Percentiles rank a stretch among this genome's conserved stretches.
phyloP scores from a whole-genome alignment of 2,113 vertebrate species.

The Lagenorhynchus albirostris region DNA sequence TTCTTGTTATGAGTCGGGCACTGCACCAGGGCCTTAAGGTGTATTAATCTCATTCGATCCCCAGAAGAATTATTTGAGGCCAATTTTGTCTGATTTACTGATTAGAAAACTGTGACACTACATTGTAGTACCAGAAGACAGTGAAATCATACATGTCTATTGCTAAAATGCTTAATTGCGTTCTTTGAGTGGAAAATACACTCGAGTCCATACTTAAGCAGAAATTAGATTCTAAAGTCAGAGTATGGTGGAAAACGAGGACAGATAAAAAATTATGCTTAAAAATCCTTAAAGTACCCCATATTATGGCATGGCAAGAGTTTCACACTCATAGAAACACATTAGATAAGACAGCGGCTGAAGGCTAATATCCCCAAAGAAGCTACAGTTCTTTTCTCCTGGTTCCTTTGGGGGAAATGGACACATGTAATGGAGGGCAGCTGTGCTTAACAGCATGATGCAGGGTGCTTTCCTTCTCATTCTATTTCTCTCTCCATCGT shows the following conservation, averaged over 20 bases:
- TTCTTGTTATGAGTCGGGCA: neutral
- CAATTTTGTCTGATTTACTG: neutral
- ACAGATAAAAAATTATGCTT: neutral
- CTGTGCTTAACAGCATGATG: neutral
- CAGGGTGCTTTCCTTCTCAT: neutral
- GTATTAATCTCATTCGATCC: neutral
- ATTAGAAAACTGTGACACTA: neutral
- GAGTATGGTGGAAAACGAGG: neutral
- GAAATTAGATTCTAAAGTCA: neutral
- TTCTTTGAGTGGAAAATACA: neutral
- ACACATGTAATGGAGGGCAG: neutral
- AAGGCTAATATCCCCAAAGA: neutral
- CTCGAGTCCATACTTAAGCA: neutral
- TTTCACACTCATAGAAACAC: neutral
- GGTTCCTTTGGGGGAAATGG: neutral
- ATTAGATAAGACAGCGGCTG: neutral
- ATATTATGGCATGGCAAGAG: neutral
- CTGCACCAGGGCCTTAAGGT: neutral
- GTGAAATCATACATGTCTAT: neutral
- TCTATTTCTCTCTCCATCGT: neutral
- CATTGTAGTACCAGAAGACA: neutral
- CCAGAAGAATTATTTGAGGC: neutral
- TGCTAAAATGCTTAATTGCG: neutral
- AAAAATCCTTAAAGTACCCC: neutral
- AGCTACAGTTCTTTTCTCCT: neutral